Evolutionary conservation across 2,797 vertebrate genomes (phyloP).

Genomic region (Molothrus aeneus): DNA sequence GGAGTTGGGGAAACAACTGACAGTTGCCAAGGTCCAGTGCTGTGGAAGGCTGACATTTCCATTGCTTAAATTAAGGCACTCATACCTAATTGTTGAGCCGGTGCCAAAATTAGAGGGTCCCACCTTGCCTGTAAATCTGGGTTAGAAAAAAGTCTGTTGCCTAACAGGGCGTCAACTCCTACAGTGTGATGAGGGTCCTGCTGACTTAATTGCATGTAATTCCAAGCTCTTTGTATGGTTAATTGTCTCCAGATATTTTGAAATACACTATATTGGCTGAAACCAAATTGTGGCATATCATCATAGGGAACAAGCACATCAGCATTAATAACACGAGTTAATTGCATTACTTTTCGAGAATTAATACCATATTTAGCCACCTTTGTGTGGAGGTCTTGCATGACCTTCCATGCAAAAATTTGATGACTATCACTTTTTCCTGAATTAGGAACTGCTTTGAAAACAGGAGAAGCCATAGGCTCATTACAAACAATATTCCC

Average conservation of each 20-base stretch:
- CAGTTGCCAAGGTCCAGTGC: neutral
- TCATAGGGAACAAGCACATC: neutral
- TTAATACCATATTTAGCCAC: neutral
- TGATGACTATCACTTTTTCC: neutral
- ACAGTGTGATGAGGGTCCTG: neutral
- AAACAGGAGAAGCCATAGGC: neutral
- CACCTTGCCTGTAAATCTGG: neutral
- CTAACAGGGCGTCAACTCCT: neutral
- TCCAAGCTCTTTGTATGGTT: neutral
- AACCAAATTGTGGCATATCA: neutral
- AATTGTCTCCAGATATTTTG: neutral
- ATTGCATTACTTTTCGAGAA: neutral
- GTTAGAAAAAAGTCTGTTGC: neutral
- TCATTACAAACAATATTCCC: neutral
- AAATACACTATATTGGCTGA: neutral
- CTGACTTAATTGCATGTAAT: neutral
- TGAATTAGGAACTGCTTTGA: neutral
- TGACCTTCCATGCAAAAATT: neutral
- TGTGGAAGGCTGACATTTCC: neutral
- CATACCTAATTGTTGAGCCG: neutral
- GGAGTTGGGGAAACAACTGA: neutral
- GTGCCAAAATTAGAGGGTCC: neutral
- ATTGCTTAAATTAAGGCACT: neutral
- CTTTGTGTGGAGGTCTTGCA: neutral
- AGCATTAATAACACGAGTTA: neutral